Evolutionary conservation across 2,113 vertebrate species (phyloP).

Genomic region (Ameiurus melas): DNA sequence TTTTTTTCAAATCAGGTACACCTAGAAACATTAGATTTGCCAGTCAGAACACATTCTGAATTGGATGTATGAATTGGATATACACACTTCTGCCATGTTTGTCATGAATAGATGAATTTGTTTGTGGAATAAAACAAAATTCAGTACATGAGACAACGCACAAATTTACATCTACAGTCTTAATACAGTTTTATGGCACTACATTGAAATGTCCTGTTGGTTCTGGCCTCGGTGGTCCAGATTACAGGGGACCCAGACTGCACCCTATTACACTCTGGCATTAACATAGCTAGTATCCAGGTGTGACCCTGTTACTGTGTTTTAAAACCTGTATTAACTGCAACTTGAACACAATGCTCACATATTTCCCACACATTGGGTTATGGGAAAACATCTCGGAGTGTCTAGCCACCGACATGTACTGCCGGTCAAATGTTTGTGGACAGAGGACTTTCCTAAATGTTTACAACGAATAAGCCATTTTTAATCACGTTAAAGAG

Average conservation of each 20-base stretch:
- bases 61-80: not conserved
- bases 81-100: not conserved
- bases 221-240: constrained; percentile 4
- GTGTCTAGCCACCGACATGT: not conserved
- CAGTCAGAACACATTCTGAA: not conserved
- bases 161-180: not conserved
- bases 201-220: not conserved
- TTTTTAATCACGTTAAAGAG: not conserved
- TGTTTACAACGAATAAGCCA: not conserved
- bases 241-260: constrained; percentile 24
- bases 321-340: constrained; percentile 22
- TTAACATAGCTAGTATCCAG: constrained; percentile 24
- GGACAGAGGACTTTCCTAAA: not conserved
- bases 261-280: constrained; percentile 15
- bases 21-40: not conserved
- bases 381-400: not conserved
- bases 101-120: not conserved
- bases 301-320: constrained; percentile 24
- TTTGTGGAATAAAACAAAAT: not conserved
- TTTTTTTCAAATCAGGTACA: not conserved
- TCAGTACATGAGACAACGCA: not conserved
- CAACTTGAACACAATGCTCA: constrained; percentile 9
- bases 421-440: constrained; percentile 16
- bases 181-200: not conserved
- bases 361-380: constrained; percentile 4